Evolutionary conservation across 1,140 invertebrate species (phyloP).

Genomic region (Conopomorpha cramerella): DNA sequence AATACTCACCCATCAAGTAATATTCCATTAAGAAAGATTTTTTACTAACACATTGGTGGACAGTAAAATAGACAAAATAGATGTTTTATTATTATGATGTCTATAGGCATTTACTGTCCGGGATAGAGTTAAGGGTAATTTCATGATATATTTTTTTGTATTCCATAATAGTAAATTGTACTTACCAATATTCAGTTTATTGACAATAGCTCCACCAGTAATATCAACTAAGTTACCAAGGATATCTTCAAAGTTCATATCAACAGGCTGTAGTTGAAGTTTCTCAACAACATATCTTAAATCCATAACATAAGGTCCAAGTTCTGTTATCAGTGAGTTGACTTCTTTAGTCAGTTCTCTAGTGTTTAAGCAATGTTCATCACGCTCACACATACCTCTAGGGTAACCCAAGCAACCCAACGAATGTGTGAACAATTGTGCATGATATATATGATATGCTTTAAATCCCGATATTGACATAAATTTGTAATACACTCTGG

Average conservation of each 20-base stretch:
- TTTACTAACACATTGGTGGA: no score
- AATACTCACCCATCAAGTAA: no score
- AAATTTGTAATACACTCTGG: conserved; percentile 38
- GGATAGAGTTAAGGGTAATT: no score
- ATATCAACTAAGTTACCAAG: conserved; percentile 35
- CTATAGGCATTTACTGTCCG: no score
- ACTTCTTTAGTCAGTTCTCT: conserved; percentile 29
- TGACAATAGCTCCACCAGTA: conserved; percentile 30
- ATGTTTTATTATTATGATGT: no score
- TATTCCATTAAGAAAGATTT: no score
- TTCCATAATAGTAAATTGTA: no score
- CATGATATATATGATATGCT: conserved; percentile 46
- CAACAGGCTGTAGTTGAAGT: conserved; percentile 24
- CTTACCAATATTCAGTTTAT: conserved; percentile 39
- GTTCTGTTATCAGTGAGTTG: conserved; percentile 25
- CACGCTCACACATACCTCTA: conserved; percentile 31
- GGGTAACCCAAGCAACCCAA: conserved; percentile 34
- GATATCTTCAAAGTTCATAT: conserved; percentile 53
- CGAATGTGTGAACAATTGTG: conserved; percentile 44
- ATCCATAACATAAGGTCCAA: conserved; percentile 25
- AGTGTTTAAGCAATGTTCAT: conserved; percentile 26
- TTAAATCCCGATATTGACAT: conserved; percentile 37
- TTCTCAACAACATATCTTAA: conserved; percentile 20
- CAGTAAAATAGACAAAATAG: no score
- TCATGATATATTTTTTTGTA: no score